Base-by-base conservation (phyloP, 2,113 vertebrate species). In the Tachuris rubrigastra region DNA sequence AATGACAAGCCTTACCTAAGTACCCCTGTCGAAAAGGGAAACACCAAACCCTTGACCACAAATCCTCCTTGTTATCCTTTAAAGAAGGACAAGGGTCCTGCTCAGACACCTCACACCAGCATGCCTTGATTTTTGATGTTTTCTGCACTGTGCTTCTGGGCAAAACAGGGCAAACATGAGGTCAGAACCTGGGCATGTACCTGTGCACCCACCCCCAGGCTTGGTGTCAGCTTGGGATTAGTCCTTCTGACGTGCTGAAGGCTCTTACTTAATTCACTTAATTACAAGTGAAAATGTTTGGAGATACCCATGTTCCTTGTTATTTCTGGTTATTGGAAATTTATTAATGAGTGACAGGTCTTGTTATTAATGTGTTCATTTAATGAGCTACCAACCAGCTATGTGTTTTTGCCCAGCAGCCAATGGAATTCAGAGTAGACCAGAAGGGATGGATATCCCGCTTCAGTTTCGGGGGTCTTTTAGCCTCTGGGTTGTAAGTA, bases 401-500 rank as follows among this genome's bases (percentile, higher is more conserved):
- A 28, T 6, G 0, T 33, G 8, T 25, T 84, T 86, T 79, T 71
- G 6, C 12, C 52, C 27, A 53, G 37, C 18, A 69, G 14, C 20
- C 8, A 2, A 2, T 18, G 30, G 14, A 42, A 15, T n/a, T 76
- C 41, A 50, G 18, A 15, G 18, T 8, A 50, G 12, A n/a, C 4
- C 2, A 44, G 50, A 69, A 52, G 15, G 24, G 42, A 23, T 62
- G 30, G 17, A 56, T 37, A 63, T 27, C 33, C 4, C 15, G 18
- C 39, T 71, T 53, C 4, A 17, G 1, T 50, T 60, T 23, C 21
- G 31, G 8, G 1, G 5, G 3, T 17, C 2, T 3, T 30, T 46
- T 49, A 83, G 19, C 21, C 24, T 50, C 47, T 59, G 25, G 4
- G 3, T 66, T 53, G 4, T 27, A 74, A 35, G 7, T 21, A 22